phyloP scores from a whole-genome alignment of 2,113 vertebrate genomes.

The Corythornis cristatus region DNA sequence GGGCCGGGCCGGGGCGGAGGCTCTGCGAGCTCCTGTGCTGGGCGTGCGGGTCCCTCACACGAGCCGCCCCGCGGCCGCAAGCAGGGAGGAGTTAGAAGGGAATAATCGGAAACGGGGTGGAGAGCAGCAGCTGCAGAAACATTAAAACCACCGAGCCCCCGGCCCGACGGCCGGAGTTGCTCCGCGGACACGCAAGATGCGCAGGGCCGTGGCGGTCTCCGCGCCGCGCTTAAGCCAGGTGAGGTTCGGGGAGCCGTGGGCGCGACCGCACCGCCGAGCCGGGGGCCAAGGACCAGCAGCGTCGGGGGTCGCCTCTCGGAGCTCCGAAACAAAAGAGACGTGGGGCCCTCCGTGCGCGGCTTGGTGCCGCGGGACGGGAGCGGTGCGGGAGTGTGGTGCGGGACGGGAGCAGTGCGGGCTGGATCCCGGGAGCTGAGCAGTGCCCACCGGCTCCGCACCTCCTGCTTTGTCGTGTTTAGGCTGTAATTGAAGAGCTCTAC shows the following conservation, averaged over 20 bases:
- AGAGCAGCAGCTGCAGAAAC: neutral
- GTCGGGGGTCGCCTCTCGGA: neutral
- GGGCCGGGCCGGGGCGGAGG: neutral
- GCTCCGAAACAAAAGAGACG: neutral
- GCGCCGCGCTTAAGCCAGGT: slow-evolving; percentile 20
- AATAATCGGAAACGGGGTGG: neutral
- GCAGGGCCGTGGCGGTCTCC: neutral
- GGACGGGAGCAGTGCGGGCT: neutral
- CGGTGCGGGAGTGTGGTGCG: neutral
- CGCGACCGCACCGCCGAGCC: neutral
- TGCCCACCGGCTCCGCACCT: neutral
- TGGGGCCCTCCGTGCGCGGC: neutral
- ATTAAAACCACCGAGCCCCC: neutral
- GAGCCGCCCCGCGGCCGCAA: neutral
- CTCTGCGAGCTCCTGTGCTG: neutral
- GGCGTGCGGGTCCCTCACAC: neutral
- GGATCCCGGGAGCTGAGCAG: neutral
- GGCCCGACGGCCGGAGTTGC: neutral
- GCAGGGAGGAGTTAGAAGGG: neutral
- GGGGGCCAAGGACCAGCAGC: neutral
- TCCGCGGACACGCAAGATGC: slow-evolving; percentile 19
- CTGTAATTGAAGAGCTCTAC: neutral
- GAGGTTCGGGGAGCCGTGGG: neutral
- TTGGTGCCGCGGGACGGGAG: neutral
- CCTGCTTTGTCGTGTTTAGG: neutral